Evolutionary conservation across 2,113 vertebrate genomes (phyloP), one percentile per base, ranked within the genome.

Genomic region (Rhinichthys klamathensis): DNA sequence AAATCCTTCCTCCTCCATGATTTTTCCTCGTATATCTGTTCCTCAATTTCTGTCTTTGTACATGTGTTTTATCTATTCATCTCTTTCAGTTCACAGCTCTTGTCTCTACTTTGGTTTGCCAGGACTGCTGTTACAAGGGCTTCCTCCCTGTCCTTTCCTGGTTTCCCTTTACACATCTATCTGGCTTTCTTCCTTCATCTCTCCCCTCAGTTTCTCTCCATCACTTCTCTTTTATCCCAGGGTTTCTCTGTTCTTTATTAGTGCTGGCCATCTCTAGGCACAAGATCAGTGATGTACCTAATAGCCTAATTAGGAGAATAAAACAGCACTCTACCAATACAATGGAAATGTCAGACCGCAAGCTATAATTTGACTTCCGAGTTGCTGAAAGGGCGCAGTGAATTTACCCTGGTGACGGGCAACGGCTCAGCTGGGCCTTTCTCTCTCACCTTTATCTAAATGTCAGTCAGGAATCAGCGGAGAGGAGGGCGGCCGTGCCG

Each of bases 251-350:
- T 84, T 87, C 78, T 83, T 85, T 85, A 76, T 88, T 86, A 85
- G 84, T 56, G 74, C 32, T 35, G 74, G 83, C 83, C 81, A 85
- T 88, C 84, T 86, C 60, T 63, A 30, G 84, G 69, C 32, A 25
- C 41, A 72, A 75, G 88, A 91, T 92, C 90, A 91, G 89, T 93
- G 88, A 82, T 86, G 87, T 44, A 79, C 91, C 91, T 93, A 93
- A 93, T 90, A 82, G 91, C 91, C 89, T 94, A 94, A 95, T 95
- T 94, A 93, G 93, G 92, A 87, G 91, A 89, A 91, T 91, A 90
- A 91, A 93, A 90, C 88, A 86, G 80, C 87, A 84, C 85, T 90
- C 89, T 87, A 88, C 87, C 89, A 85, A 84, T 41, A 90, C 89
- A 70, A 88, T 90, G 89, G 88, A 94, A 94, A 94, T 94, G 92